phyloP scores from a whole-genome alignment of 2,797 vertebrate genomes.

The Sebastes wilsoni region DNA sequence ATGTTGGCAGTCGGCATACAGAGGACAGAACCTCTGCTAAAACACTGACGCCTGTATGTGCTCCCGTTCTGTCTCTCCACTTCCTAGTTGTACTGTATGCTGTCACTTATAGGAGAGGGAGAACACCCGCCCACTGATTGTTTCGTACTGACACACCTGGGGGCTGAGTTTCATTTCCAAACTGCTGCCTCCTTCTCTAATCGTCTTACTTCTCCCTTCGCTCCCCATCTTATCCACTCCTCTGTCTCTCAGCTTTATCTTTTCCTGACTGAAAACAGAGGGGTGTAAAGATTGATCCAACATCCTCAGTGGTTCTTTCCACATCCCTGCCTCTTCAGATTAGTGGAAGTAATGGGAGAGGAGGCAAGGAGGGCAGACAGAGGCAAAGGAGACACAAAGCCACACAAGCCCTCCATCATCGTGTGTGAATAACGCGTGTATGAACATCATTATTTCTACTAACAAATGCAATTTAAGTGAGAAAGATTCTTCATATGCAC shows the following conservation, averaged over 20 bases:
- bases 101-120: conserved; percentile 70
- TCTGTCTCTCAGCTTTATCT: conserved; percentile 22
- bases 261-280: conserved; percentile 22
- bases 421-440: neutral
- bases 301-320: conserved; percentile 26
- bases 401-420: neutral
- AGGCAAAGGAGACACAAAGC: conserved; percentile 6
- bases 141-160: conserved; percentile 75
- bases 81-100: conserved; percentile 75
- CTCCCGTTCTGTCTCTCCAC: conserved; percentile 58
- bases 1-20: conserved; percentile 67
- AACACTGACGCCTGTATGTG: conserved; percentile 17
- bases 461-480: neutral
- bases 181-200: conserved; percentile 41
- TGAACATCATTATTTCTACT: neutral
- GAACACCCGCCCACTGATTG: conserved; percentile 73
- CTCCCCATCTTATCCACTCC: conserved; percentile 2
- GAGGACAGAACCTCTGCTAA: conserved; percentile 50
- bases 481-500: neutral
- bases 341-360: conserved; percentile 23
- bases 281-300: conserved; percentile 43
- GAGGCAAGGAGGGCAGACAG: neutral
- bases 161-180: conserved; percentile 69
- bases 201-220: neutral
- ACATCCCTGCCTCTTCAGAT: conserved; percentile 37